Evolutionary conservation across 2,797 vertebrate species (phyloP), one percentile per base, ranked within the genome.

Genomic region (Vespertilio murinus): DNA sequence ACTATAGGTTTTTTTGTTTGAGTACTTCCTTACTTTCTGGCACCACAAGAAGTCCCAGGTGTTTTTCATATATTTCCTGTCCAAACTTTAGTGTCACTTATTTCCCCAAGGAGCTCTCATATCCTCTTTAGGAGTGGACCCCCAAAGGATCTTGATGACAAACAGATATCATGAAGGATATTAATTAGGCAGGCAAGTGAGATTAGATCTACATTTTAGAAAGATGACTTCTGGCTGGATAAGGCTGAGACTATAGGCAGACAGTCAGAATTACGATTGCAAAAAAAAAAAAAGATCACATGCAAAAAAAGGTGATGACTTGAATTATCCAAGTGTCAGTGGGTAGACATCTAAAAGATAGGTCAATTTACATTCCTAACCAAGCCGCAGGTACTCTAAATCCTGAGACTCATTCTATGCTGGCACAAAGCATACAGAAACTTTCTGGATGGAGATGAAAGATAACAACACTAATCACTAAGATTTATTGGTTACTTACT

Each of bases 111-210:
- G 45, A 82, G 28, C 38, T 88, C 47, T 81, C 10, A 18, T 35
- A 20, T 87, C 5, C 45, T 61, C 82, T 88, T 90, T 42, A 56
- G 42, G 81, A 88, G 74, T 85, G 49, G 38, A 90, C 88, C 78
- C 33, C 42, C 49, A 92, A 93, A 81, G n/a, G 33, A 73, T 87
- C 81, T 81, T 79, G 49, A 77, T n/a, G 35, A 30, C 42, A 81
- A 95, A 90, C 30, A 42, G 71, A 92, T 92, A 35, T 28, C 28
- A 70, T 69, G 61, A 92, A 61, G 47, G 22, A 79, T 88, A 64
- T 64, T 77, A 85, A 56, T 64, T 73, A 94, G 56, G 64, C 30
- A 75, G 56, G 8, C 42, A 81, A 92, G 5, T 84, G 52, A 84
- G 56, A 81, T 4, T 12, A 30, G 93, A 45, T 74, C 52, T 80